Evolutionary conservation across 2,888 invertebrate species (phyloP).

Genomic region (Pyralis farinalis): DNA sequence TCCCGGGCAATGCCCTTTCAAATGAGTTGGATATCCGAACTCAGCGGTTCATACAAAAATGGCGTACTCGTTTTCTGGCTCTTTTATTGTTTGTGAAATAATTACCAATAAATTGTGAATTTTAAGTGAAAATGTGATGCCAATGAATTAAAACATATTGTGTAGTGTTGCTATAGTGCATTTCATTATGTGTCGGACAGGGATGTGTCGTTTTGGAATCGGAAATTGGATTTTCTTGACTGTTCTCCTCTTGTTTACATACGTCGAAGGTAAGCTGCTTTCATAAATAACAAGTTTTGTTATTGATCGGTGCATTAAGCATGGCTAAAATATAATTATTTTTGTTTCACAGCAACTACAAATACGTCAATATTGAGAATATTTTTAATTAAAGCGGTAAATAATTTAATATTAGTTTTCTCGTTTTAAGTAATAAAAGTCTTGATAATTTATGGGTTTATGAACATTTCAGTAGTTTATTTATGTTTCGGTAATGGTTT

Average conservation of each 20-base stretch:
- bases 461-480: slow-evolving; percentile 36
- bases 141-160: slow-evolving; percentile 73
- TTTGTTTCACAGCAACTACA: not conserved
- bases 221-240: slow-evolving; percentile 77
- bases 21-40: slow-evolving; percentile 66
- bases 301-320: slow-evolving; percentile 48
- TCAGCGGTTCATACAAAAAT: slow-evolving; percentile 61
- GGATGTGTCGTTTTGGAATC: slow-evolving; percentile 65
- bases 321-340: not conserved
- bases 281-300: slow-evolving; percentile 59
- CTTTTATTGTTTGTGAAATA: slow-evolving; percentile 34
- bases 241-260: slow-evolving; percentile 74
- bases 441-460: slow-evolving; percentile 26
- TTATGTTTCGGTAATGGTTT: slow-evolving; percentile 39
- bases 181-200: slow-evolving; percentile 73
- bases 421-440: slow-evolving; percentile 13
- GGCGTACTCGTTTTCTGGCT: slow-evolving; percentile 52
- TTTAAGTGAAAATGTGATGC: slow-evolving; percentile 76
- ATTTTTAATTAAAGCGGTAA: too few species aligned
- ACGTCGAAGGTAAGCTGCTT: slow-evolving; percentile 73
- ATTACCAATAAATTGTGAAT: slow-evolving; percentile 46
- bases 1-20: slow-evolving; percentile 74
- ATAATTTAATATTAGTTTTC: slow-evolving; percentile 3
- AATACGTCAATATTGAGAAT: too few species aligned
- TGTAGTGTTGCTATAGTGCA: slow-evolving; percentile 59